Base-by-base conservation (phyloP, 2,888 invertebrate genomes). In the Drosophila dives region DNA sequence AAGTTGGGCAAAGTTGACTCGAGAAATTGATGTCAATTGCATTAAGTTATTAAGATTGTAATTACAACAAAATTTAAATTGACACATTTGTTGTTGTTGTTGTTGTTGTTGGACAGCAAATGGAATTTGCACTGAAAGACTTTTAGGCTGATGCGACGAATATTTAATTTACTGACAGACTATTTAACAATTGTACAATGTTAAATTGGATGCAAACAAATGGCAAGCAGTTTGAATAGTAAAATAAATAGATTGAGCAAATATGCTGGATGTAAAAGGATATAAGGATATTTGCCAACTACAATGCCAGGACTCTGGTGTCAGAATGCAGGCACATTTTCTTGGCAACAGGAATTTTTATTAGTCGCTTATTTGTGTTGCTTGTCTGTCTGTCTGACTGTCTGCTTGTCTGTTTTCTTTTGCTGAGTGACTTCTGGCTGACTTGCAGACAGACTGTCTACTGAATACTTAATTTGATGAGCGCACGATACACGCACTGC, bases 381-480 rank as follows among this genome's bases (percentile, higher is more conserved):
- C n/a, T 58, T 65, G 62, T 40, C 71, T 55, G 49, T 33, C 61
- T 54, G 54, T 11, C 65, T 69, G 55, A 51, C 53, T 58, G 55
- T 55, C 53, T 60, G 69, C 68, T 63, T 50, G 54, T 45, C 15
- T 45, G 23, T 4, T 62, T 48, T 26, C n/a, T 26, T 29, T 29
- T 29, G 29, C 45, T 45, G 45, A 45, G 15, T 45, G 45, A 45
- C 45, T 45, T 58, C 62, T 56, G 63, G 17, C 65, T 48, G 64
- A 66, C 51, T 34, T 50, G 23, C 40, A 48, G 66, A 55, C 70
- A 66, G 69, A 54, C 63, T 81, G 71, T 73, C 83, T 76, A 59
- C 56, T 85, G 88, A 90, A 85, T 90, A 76, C 74, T 73, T 90
- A 88, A 86, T 85, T 86, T 88, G 88, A 90, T 85, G 88, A 85